Evolutionary conservation across 2,888 invertebrate genomes (phyloP), one percentile per base, ranked within the genome.

Genomic region (Ariolimax columbianus): DNA sequence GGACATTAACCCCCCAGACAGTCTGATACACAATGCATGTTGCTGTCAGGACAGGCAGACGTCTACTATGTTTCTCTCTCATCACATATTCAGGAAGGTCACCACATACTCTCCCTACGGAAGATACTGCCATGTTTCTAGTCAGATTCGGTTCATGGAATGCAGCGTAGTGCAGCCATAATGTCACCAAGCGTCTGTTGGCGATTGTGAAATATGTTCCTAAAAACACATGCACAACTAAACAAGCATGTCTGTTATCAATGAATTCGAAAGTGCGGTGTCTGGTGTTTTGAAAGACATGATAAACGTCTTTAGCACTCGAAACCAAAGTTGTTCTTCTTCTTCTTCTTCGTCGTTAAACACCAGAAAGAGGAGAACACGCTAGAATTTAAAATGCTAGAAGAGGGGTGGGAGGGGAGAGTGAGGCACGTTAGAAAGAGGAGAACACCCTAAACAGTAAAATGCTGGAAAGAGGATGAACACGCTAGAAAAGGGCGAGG

Each of bases 61-160:
- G 30, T 17, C 6, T 51, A 33, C 47, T 1, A 7, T 51, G 51
- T 33, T 33, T 23, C 47, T 30, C 43, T 4, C 51, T 51, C 75
- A 51, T 75, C 33, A 75, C 43, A 75, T 75, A 75, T 51, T 51
- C 30, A 75, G 23, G 6, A 51, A 75, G 75, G 75, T 51, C 75
- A 51, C 30, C 51, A 33, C 51, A 75, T 19, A 43, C 9, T 7
- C 51, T 51, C 51, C 51, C 47, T 23, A 4, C 33, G 51, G 75
- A 51, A 43, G n/a, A 36, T 75, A 0, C 19, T 33, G 75, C 47
- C 30, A 47, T 47, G 36, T 51, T 51, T 26, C 17, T 75, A 33
- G 30, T 51, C 33, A 19, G 6, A 33, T 51, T 51, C 33, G 14
- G 33, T 30, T 26, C 1, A 4, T n/a, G 23, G 55, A 43, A 47